phyloP scores from a whole-genome alignment of 2,888 invertebrate species.

The Drymonia ruficornis region DNA sequence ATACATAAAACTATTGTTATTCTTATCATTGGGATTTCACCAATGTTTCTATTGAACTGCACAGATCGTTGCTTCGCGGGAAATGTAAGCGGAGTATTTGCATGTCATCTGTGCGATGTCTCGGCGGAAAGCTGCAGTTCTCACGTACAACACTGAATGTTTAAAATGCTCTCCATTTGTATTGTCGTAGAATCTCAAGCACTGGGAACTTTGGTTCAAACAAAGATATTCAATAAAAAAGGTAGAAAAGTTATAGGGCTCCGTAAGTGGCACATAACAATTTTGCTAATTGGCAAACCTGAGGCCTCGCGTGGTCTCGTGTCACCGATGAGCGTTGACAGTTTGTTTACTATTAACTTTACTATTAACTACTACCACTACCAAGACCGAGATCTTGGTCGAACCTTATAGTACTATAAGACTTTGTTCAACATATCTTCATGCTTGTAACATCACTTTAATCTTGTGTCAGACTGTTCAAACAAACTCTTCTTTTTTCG shows the following conservation, averaged over 20 bases:
- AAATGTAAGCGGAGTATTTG: conserved; percentile 4
- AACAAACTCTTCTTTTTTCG: conserved; percentile 59
- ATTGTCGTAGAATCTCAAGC: conserved; percentile 5
- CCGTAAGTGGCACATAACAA: too few relatives aligned
- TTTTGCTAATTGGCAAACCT: too few relatives aligned
- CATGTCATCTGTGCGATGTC: conserved; percentile 2
- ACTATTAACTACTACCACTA: too few relatives aligned
- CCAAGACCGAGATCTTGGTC: too few relatives aligned
- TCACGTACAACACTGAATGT: conserved; percentile 2
- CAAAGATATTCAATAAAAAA: too few relatives aligned
- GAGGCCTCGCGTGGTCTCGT: too few relatives aligned
- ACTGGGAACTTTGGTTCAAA: neutral
- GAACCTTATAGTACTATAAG: too few relatives aligned
- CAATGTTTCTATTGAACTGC: conserved; percentile 3
- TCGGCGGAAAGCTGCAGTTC: conserved; percentile 5
- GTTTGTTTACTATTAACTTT: too few relatives aligned
- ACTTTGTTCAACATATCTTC: too few relatives aligned
- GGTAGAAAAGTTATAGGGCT: too few relatives aligned
- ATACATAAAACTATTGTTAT: neutral
- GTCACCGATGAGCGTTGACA: too few relatives aligned
- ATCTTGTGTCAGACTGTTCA: conserved; percentile 37
- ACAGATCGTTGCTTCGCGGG: neutral
- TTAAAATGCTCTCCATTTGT: conserved; percentile 4
- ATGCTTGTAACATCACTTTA: conserved; percentile 20
- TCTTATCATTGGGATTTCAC: neutral